Evolutionary conservation across 2,797 vertebrate genomes (phyloP), one percentile per base, ranked within the genome.

Genomic region (Vultur gryphus): DNA sequence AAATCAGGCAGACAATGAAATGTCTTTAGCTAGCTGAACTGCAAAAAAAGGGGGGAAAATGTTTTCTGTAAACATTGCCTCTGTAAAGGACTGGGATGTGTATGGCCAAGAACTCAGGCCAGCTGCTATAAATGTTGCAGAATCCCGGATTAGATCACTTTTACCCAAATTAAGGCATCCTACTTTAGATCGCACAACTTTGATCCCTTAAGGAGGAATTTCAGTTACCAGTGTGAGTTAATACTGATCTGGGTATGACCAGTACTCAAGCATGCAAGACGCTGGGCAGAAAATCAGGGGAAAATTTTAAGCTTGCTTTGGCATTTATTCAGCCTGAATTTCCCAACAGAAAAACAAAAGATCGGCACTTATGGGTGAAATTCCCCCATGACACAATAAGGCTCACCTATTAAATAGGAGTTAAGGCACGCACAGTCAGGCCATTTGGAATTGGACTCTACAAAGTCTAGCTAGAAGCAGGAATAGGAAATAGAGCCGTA

Each of bases 341-440:
- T 93, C 89, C 87, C 91, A 95, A 84, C 0, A 88, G 92, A 49
- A 92, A 94, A 96, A 83, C 89, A 97, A 91, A 95, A 85, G 80
- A 69, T 84, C 3, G 0, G 66, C 79, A 70, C 51, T 93, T 73
- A 25, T 18, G 89, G 91, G 91, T 94, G 93, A 89, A 91, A 93
- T 79, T 91, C 62, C 85, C 94, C 79, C 76, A 20, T 58, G 80
- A 81, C 49, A 96, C 84, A 90, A 17, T 57, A 44, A 69, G 49
- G 49, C 33, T 86, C 5, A 48, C 65, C 72, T 79, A 4, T 69
- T 44, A 76, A 86, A 86, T 6, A 71, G 76, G 70, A 95, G 66
- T 24, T 77, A 55, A 52, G 69, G 82, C 92, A 87, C 9, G 4
- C 82, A 69, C 39, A 44, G 59, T 43, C 64, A 55, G 71, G 62